Conservation (phyloP, 2,888 invertebrate species). For the Meliscaeva auricollis region DNA sequence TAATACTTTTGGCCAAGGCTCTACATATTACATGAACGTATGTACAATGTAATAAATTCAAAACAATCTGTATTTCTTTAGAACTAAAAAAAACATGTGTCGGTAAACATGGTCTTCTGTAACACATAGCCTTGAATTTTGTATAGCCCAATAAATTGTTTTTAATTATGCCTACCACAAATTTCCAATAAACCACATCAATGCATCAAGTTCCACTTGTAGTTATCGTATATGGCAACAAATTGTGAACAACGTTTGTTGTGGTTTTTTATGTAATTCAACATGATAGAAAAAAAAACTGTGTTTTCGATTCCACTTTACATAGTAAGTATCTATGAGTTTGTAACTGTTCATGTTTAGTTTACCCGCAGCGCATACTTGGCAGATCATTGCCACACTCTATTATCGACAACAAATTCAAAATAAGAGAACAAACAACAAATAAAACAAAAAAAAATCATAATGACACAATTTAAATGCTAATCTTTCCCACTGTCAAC, state of each 20-base stretch:
- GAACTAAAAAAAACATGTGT: too few species aligned
- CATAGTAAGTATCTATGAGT: not conserved
- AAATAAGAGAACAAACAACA: not conserved
- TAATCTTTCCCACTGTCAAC: conserved; percentile 3
- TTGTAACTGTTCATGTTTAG: not conserved
- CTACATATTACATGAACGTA: too few species aligned
- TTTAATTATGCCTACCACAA: conserved; percentile 12
- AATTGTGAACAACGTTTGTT: conserved; percentile 12
- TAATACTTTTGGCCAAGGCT: too few species aligned
- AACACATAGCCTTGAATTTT: conserved; percentile 7
- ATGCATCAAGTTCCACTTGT: not conserved
- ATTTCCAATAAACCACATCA: conserved; percentile 18
- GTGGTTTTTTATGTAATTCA: conserved; percentile 4
- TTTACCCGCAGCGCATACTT: not conserved
- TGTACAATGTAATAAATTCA: too few species aligned
- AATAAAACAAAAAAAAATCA: not conserved
- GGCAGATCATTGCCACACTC: not conserved
- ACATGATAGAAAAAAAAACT: not conserved
- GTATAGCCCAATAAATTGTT: conserved; percentile 9
- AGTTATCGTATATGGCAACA: not conserved
- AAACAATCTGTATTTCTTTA: too few species aligned
- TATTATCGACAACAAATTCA: not conserved
- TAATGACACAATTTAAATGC: conserved; percentile 22
- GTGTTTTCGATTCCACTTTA: too few species aligned
- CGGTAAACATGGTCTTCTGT: not conserved